phyloP scores from a whole-genome alignment of 2,797 vertebrate species.

The Eospalax fontanierii region DNA sequence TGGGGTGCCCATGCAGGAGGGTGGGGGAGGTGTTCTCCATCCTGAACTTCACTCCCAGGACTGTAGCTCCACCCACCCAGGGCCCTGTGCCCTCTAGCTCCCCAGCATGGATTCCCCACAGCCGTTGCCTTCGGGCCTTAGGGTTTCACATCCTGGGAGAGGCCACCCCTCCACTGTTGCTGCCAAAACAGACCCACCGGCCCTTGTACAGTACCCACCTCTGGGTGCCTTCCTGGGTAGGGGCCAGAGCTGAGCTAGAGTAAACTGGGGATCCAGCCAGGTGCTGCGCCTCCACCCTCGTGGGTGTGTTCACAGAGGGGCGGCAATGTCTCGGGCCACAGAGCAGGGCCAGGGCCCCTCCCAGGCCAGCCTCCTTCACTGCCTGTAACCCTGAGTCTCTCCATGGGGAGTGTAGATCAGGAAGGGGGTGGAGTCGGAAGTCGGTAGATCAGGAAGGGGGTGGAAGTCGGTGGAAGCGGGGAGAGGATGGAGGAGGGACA shows the following conservation, averaged over 20 bases:
- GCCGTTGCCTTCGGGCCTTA: neutral
- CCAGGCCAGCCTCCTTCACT: neutral
- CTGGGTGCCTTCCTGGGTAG: neutral
- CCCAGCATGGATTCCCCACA: neutral
- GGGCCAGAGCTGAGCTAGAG: rapidly evolving
- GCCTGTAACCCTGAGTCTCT: neutral
- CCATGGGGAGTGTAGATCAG: rapidly evolving
- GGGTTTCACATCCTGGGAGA: rapidly evolving
- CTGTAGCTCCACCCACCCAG: neutral
- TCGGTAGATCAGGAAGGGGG: neutral
- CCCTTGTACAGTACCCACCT: neutral
- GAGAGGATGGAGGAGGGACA: no score
- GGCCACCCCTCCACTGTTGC: no score
- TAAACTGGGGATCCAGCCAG: neutral
- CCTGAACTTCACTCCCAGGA: neutral
- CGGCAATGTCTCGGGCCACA: neutral
- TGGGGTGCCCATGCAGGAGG: neutral
- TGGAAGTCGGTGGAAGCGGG: no score
- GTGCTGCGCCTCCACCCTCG: neutral
- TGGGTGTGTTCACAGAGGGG: neutral
- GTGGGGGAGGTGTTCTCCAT: neutral
- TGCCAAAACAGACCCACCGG: neutral
- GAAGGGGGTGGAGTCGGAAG: neutral
- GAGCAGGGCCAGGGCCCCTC: neutral
- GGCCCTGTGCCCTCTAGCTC: neutral